phyloP scores from a whole-genome alignment of 2,797 vertebrate species.

The Poecilia wingei region DNA sequence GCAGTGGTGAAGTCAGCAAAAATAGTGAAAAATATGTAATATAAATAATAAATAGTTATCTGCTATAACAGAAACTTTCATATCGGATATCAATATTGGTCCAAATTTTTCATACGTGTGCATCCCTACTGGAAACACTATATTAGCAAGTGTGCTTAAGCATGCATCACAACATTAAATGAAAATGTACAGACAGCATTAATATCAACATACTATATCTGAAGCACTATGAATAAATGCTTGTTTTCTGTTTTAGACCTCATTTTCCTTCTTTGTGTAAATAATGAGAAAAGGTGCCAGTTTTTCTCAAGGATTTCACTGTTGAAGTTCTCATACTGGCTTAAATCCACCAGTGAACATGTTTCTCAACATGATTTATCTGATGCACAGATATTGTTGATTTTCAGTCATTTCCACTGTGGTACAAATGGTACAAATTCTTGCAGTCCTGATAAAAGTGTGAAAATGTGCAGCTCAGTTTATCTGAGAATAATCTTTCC shows the following conservation, averaged over 20 bases:
- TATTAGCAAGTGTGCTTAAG: neutral
- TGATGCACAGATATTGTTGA: neutral
- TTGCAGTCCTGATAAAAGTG: neutral
- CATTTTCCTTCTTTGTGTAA: neutral
- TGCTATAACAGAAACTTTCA: no score
- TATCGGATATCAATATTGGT: no score
- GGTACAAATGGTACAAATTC: neutral
- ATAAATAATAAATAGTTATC: no score
- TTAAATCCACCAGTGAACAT: neutral
- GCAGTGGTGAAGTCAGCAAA: no score
- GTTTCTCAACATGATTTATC: neutral
- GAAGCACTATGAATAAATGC: neutral
- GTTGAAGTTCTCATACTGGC: neutral
- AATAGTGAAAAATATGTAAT: no score
- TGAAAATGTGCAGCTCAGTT: neutral
- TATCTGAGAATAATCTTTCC: neutral
- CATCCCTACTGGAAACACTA: neutral
- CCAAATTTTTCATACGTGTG: no score
- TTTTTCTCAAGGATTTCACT: neutral
- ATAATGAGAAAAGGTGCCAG: neutral
- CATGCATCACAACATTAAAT: neutral
- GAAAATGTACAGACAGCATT: neutral
- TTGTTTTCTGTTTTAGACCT: neutral
- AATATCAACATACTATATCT: neutral
- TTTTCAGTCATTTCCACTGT: neutral